Evolutionary conservation across 1,140 invertebrate species (phyloP).

Genomic region (Pygmarrhopalites habei): DNA sequence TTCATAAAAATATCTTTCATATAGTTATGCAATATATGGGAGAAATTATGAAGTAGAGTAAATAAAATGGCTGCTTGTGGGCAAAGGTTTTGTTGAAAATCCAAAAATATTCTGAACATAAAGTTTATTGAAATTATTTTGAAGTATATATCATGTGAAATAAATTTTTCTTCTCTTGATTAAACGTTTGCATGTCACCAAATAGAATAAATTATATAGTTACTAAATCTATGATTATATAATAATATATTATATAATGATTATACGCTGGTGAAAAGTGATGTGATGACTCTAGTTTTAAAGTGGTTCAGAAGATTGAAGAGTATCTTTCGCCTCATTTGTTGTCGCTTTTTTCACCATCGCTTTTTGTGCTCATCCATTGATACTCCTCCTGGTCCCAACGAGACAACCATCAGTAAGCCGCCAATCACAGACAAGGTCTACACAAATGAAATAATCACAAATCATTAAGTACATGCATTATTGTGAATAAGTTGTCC

Average conservation of each 20-base stretch:
- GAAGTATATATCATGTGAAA: constrained; percentile 9
- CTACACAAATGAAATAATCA: no score
- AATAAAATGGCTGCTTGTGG: no score
- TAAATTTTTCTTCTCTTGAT: not conserved
- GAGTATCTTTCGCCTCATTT: no score
- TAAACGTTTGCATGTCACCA: constrained; percentile 2
- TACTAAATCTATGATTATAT: no score
- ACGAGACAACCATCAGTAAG: constrained; percentile 94
- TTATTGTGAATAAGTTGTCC: constrained; percentile 28
- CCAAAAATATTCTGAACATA: constrained; percentile 24
- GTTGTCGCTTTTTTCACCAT: no score
- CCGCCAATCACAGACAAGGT: constrained; percentile 97
- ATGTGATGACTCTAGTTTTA: not conserved
- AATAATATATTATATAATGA: no score
- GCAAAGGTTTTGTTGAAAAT: constrained; percentile 19
- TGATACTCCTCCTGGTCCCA: constrained; percentile 95
- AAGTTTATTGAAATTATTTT: constrained; percentile 9
- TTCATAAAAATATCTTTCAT: no score
- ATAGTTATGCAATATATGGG: no score
- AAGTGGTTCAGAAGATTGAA: no score
- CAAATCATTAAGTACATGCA: no score
- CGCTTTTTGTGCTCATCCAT: constrained; percentile 99
- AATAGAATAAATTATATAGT: constrained; percentile 4
- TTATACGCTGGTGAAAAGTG: no score
- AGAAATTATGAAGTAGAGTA: no score